phyloP scores from a whole-genome alignment of 1,140 invertebrate species.

The Camponotus vicinus region DNA sequence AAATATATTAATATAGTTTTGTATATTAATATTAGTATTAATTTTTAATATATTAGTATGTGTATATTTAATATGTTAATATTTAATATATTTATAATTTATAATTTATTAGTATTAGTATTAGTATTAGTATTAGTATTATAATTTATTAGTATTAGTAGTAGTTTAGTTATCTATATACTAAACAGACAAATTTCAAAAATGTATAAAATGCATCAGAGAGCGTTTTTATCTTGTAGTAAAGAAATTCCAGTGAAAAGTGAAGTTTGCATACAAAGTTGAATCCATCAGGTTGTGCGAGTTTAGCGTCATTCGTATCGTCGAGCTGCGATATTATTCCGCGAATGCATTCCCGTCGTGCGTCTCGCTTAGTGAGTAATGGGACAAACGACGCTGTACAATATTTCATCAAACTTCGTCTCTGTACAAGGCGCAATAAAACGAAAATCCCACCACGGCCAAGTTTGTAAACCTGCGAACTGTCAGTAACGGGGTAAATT shows the following conservation, averaged over 20 bases:
- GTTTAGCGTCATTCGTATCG: constrained; percentile 16
- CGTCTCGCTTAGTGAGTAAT: constrained; percentile 24
- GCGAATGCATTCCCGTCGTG: background rate
- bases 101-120: no score
- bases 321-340: constrained; percentile 37
- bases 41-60: no score
- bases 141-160: no score
- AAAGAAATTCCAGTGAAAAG: background rate
- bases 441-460: constrained; percentile 30
- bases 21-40: no score
- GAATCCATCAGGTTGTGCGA: constrained; percentile 6
- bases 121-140: no score
- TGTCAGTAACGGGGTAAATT: constrained; percentile 35
- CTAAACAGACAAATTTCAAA: background rate
- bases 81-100: no score
- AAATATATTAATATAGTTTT: no score
- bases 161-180: no score
- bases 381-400: constrained; percentile 31
- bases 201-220: background rate
- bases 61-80: no score
- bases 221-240: background rate
- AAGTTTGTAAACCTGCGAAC: constrained; percentile 34
- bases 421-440: background rate
- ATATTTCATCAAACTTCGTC: constrained; percentile 51
- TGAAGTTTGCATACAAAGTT: constrained; percentile 3